phyloP scores from a whole-genome alignment of 1,140 invertebrate genomes.

The Oreohelix idahoensis region DNA sequence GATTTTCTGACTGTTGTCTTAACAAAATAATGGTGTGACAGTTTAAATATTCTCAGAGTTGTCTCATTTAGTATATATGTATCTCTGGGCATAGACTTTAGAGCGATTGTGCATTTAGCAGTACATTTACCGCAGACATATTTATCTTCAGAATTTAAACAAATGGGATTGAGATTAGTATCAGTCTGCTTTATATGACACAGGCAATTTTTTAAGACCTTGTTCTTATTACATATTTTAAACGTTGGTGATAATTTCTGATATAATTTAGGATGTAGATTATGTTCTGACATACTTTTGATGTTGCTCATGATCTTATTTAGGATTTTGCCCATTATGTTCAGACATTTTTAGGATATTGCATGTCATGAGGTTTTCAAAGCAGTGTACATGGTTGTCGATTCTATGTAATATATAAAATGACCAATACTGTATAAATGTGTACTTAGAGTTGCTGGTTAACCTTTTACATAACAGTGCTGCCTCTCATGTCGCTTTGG shows the following conservation, averaged over 20 bases:
- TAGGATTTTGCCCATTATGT: not conserved
- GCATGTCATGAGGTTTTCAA: not conserved
- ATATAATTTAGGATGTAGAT: too few species aligned
- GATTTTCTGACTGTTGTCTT: too few species aligned
- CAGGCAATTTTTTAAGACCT: too few species aligned
- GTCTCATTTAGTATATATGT: too few species aligned
- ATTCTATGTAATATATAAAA: not conserved
- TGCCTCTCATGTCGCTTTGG: not conserved
- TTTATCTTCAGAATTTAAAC: too few species aligned
- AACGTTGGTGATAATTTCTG: not conserved
- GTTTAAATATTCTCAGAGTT: too few species aligned
- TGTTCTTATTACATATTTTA: not conserved
- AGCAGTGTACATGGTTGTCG: not conserved
- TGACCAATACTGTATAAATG: not conserved
- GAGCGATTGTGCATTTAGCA: too few species aligned
- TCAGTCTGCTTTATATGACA: too few species aligned
- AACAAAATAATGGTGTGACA: too few species aligned
- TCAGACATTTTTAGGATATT: not conserved
- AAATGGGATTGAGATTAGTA: too few species aligned
- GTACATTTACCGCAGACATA: too few species aligned
- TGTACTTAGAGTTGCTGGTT: not conserved
- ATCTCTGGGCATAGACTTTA: too few species aligned
- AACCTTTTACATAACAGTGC: not conserved
- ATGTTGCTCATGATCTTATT: not conserved
- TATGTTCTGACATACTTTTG: not conserved